phyloP scores from a whole-genome alignment of 2,888 invertebrate species.

The Odontocerum albicorne region DNA sequence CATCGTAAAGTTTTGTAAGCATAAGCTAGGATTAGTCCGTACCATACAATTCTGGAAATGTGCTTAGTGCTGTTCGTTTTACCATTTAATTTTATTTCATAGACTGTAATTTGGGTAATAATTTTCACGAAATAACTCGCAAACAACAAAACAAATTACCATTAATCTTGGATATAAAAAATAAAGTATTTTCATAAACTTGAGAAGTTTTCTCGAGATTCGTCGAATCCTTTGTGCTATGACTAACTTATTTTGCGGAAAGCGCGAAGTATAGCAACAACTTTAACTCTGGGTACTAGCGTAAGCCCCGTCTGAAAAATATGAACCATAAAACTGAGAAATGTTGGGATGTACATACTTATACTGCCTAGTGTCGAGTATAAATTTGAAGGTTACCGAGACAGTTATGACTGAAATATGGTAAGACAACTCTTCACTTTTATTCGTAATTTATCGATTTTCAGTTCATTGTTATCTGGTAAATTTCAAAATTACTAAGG shows the following conservation, averaged over 20 bases:
- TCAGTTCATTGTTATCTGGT: no score
- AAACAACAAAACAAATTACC: conserved; percentile 20
- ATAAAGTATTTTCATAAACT: conserved; percentile 9
- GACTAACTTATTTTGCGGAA: background rate
- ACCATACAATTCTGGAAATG: no score
- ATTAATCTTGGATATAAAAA: conserved; percentile 17
- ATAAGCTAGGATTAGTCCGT: no score
- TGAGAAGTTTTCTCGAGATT: conserved; percentile 9
- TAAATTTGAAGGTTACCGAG: background rate
- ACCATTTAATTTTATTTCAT: no score
- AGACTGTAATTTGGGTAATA: conserved; percentile 12
- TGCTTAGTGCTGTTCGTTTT: no score
- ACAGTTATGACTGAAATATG: no score
- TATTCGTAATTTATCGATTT: no score
- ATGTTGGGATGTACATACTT: background rate
- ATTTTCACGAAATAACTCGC: conserved; percentile 15
- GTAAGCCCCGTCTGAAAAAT: no score
- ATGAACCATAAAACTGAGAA: background rate
- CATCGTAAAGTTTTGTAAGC: no score
- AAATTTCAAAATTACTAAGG: no score
- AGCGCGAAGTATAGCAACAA: background rate
- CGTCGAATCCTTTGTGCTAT: background rate
- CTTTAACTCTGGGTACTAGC: no score
- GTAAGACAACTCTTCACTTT: no score
- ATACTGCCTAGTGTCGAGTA: background rate